These are phyloP conservation scores for Zapornia atra DNA, from an alignment of 2,113 vertebrate species.

Conservation along the genomic window DNA sequence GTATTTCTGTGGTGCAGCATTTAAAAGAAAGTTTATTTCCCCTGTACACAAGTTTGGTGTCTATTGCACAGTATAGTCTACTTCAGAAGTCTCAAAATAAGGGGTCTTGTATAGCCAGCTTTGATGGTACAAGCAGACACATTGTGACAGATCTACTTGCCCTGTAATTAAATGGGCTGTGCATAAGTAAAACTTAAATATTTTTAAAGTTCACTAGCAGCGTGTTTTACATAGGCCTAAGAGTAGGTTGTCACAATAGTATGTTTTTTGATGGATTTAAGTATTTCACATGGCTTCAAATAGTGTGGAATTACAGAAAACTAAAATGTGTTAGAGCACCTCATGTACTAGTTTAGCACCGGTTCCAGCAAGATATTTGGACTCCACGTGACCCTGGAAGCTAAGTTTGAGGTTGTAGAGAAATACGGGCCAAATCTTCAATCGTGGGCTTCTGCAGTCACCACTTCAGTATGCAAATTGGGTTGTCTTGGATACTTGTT, in stretches of 20 bases:
- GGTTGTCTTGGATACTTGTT: neutral
- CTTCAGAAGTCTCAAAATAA: neutral
- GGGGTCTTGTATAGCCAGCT: neutral
- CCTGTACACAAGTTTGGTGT: fast-evolving
- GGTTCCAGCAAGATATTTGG: neutral
- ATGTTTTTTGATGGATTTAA: neutral
- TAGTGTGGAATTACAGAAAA: neutral
- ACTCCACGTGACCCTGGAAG: neutral
- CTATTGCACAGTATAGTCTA: neutral
- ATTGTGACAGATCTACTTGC: neutral
- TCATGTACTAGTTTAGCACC: slow-evolving; percentile 47
- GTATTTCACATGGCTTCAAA: neutral
- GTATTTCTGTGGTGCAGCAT: neutral
- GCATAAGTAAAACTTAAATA: neutral
- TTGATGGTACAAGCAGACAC: neutral
- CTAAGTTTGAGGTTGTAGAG: neutral
- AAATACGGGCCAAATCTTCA: neutral
- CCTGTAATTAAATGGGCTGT: neutral
- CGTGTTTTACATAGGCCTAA: neutral
- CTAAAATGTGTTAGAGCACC: slow-evolving; percentile 33
- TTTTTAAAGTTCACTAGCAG: neutral
- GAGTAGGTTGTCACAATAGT: neutral
- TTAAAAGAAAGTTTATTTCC: neutral
- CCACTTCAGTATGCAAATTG: neutral
- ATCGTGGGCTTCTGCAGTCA: neutral